A percentile compares a stretch with the other conserved stretches of the same genome.
Evolutionary conservation across 2,113 vertebrate species (phyloP).

Genomic region (Columbina picui): DNA sequence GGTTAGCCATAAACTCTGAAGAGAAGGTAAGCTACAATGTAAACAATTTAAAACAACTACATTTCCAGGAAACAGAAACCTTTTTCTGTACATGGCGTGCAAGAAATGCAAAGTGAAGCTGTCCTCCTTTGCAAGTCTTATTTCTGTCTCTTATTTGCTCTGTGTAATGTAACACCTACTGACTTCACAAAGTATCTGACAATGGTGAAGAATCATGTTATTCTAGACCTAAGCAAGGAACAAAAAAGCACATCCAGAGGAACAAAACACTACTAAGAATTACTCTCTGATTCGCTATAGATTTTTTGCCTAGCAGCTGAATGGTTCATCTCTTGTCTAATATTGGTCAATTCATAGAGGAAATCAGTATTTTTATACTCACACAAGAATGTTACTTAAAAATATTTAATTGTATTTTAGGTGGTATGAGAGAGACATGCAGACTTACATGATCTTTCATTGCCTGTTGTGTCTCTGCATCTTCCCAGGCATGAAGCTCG

Average conservation of each 20-base stretch:
- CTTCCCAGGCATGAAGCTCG: neutral
- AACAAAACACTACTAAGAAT: slow-evolving; percentile 15
- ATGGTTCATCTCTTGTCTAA: neutral
- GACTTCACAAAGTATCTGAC: neutral
- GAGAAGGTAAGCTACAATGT: neutral
- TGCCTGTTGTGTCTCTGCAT: neutral
- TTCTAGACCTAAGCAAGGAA: neutral
- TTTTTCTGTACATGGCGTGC: neutral
- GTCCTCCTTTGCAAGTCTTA: neutral
- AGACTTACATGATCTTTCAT: neutral
- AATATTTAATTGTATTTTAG: slow-evolving; percentile 26
- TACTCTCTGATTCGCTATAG: neutral
- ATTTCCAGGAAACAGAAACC: neutral
- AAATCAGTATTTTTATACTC: slow-evolving; percentile 30
- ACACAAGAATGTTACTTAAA: neutral
- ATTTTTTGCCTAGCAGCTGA: slow-evolving; percentile 13
- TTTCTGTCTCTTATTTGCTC: neutral
- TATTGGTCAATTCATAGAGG: neutral
- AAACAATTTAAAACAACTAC: neutral
- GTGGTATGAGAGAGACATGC: neutral
- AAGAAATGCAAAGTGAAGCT: neutral
- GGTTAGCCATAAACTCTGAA: neutral
- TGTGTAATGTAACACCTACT: neutral
- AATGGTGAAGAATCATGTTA: neutral
- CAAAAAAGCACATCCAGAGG: neutral